These are phyloP conservation scores for Gallinago nigripennis DNA, from an alignment of 2,797 vertebrate species.

Conservation along the genomic window DNA sequence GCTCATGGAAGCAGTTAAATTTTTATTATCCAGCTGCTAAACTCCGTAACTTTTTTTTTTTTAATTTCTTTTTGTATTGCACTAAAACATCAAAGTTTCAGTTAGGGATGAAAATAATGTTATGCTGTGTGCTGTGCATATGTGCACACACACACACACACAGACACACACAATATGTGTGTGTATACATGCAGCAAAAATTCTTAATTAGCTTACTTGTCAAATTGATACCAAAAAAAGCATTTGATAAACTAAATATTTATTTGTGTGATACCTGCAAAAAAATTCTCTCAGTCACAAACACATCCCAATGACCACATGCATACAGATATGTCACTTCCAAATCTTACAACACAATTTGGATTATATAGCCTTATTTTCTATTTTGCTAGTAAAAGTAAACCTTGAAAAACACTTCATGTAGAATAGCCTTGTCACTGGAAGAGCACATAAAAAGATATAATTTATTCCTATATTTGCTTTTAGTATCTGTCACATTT, in stretches of 20 bases:
- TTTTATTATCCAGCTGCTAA: not conserved
- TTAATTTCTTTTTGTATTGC: not conserved
- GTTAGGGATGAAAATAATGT: not conserved
- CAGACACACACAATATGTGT: not conserved
- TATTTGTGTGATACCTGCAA: not conserved
- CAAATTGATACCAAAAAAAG: not conserved
- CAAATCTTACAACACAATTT: not conserved
- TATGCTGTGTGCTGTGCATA: not conserved
- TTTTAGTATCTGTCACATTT: not conserved
- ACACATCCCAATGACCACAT: not conserved
- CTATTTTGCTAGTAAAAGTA: not conserved
- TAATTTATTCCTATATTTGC: accelerated
- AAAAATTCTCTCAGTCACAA: not conserved
- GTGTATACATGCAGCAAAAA: not conserved
- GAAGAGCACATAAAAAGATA: not conserved
- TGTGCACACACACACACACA: accelerated
- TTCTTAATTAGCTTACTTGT: not conserved
- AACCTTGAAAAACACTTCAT: not conserved
- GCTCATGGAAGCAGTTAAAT: not conserved
- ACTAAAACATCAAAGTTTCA: not conserved
- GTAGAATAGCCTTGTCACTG: not conserved
- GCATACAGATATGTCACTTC: not conserved
- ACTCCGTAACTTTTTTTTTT: not conserved
- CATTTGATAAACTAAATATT: not conserved
- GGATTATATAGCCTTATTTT: not conserved